phyloP scores from a whole-genome alignment of 2,113 vertebrate genomes.

The Probosciger aterrimus region DNA sequence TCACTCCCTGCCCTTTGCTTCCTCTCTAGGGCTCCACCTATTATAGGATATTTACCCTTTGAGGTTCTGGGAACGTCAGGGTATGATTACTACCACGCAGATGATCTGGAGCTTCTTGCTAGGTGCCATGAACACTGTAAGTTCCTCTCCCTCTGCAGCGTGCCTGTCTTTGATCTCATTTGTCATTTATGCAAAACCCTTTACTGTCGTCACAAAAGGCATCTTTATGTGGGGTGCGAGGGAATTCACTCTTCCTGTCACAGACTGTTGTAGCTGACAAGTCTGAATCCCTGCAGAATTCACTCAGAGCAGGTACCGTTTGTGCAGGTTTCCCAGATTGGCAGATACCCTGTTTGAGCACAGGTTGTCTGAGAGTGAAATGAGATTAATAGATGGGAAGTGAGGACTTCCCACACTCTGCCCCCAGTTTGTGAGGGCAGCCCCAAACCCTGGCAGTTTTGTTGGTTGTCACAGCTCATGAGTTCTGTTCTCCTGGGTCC shows the following conservation, averaged over 20 bases:
- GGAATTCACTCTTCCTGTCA: not conserved
- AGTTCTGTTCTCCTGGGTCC: not conserved
- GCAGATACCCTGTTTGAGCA: not conserved
- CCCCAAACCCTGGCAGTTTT: not conserved
- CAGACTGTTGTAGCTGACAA: not conserved
- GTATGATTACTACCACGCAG: constrained; percentile 90
- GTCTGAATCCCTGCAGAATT: not conserved
- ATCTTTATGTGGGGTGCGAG: not conserved
- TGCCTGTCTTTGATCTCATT: not conserved
- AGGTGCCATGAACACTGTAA: constrained; percentile 89
- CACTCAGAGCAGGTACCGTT: not conserved
- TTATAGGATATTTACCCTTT: constrained; percentile 90
- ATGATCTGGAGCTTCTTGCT: constrained; percentile 87
- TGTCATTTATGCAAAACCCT: not conserved
- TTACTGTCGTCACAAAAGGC: not conserved
- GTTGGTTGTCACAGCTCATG: not conserved
- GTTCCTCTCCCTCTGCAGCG: constrained; percentile 19
- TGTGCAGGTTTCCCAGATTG: not conserved
- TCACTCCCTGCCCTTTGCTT: constrained; percentile 27
- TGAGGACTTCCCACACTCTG: not conserved
- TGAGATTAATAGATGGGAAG: not conserved
- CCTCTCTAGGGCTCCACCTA: constrained; percentile 81
- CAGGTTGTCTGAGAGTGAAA: not conserved
- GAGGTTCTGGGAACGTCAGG: constrained; percentile 88
- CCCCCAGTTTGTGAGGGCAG: not conserved